Percentiles rank a stretch among this genome's conserved stretches.
phyloP scores from a whole-genome alignment of 2,113 vertebrate genomes.

The Oreochromis aureus region DNA sequence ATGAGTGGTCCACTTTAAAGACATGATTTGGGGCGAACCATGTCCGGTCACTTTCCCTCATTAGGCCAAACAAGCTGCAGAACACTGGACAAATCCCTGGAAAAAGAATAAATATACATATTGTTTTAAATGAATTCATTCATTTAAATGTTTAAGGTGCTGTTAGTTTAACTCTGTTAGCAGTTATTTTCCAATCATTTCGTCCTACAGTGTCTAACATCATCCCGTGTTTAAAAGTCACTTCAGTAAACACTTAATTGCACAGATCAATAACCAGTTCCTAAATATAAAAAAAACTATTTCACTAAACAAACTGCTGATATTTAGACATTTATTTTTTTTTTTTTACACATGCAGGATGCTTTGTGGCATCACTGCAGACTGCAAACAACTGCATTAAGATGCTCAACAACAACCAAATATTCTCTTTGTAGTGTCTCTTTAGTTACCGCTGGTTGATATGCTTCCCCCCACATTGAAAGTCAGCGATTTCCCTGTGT shows the following conservation, averaged over 20 bases:
- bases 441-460: neutral
- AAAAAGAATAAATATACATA: neutral
- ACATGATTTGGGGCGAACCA: slow-evolving; percentile 93
- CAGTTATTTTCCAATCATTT: neutral
- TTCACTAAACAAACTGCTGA: neutral
- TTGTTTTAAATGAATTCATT: neutral
- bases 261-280: neutral
- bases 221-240: neutral
- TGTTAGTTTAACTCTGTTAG: neutral
- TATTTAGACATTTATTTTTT: neutral
- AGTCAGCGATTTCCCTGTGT: neutral
- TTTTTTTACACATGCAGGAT: neutral
- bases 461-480: neutral
- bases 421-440: neutral
- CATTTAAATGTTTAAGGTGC: neutral
- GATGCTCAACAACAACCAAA: neutral
- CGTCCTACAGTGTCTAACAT: neutral
- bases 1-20: slow-evolving; percentile 81
- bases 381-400: neutral
- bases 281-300: neutral
- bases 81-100: slow-evolving; percentile 87
- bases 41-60: slow-evolving; percentile 81
- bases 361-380: neutral
- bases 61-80: slow-evolving; percentile 86
- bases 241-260: neutral